Conservation (phyloP, 2,797 vertebrate species). For the Clarias pachynema region DNA sequence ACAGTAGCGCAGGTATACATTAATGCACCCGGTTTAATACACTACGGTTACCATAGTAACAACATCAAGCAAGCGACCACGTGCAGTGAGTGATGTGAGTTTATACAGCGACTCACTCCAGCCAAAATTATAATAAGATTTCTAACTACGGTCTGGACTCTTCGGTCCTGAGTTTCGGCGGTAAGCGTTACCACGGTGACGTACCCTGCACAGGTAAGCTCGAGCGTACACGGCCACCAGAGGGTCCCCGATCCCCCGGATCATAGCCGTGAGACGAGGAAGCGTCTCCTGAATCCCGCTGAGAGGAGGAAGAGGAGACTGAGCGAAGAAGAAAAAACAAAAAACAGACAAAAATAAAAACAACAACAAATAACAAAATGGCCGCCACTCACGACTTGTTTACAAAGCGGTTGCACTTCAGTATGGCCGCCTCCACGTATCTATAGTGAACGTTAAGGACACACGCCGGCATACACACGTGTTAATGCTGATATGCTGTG, state of each 20-base stretch:
- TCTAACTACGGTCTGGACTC: too few relatives aligned
- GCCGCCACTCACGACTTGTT: constrained; percentile 83
- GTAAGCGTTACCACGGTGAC: constrained; percentile 36
- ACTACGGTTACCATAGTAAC: too few relatives aligned
- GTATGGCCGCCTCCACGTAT: constrained; percentile 94
- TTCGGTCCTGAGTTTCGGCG: not conserved
- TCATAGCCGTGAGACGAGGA: constrained; percentile 88
- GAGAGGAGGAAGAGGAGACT: constrained; percentile 38
- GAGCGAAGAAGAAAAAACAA: not conserved
- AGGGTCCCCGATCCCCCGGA: constrained; percentile 94
- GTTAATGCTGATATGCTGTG: not conserved
- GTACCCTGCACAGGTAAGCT: constrained; percentile 95
- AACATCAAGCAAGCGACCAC: too few relatives aligned
- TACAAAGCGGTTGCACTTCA: constrained; percentile 94
- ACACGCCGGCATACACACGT: not conserved
- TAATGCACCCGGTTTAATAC: too few relatives aligned
- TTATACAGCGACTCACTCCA: too few relatives aligned
- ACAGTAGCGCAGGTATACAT: not conserved
- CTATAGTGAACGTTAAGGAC: constrained; percentile 80
- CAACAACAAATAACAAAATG: not conserved
- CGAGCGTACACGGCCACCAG: constrained; percentile 92
- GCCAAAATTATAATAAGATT: too few relatives aligned
- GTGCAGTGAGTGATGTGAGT: too few relatives aligned
- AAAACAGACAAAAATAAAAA: not conserved
- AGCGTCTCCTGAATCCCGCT: constrained; percentile 94